phyloP scores from a whole-genome alignment of 2,113 vertebrate genomes.

The Gopherus evgoodei region DNA sequence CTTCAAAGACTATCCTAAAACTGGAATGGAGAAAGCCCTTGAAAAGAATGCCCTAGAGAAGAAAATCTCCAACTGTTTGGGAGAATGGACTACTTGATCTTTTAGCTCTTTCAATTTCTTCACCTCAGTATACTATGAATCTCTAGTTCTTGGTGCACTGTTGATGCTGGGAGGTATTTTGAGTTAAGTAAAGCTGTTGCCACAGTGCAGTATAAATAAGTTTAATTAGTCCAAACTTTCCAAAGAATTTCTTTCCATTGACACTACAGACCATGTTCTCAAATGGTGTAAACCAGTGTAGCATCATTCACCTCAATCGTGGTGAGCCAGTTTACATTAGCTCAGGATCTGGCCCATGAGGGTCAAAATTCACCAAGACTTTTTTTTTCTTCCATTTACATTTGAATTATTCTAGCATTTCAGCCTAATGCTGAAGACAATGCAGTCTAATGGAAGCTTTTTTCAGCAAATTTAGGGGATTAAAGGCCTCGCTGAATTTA shows the following conservation, averaged over 20 bases:
- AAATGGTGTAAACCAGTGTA: background rate
- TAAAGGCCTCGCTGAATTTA: slow-evolving; percentile 46
- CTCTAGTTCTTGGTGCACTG: background rate
- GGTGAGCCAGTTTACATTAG: background rate
- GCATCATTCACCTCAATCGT: background rate
- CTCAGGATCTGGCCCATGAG: background rate
- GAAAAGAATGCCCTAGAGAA: background rate
- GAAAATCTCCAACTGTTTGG: background rate
- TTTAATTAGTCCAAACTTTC: slow-evolving; percentile 6
- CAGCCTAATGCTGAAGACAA: background rate
- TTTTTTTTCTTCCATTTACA: background rate
- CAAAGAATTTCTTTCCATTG: background rate
- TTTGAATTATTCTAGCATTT: background rate
- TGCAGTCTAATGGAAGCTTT: slow-evolving; percentile 1
- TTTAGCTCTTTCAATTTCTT: background rate
- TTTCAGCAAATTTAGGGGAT: slow-evolving; percentile 19
- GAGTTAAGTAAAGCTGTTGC: background rate
- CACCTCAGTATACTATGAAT: slow-evolving; percentile 17
- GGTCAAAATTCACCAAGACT: background rate
- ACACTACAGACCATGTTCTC: background rate
- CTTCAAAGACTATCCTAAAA: background rate
- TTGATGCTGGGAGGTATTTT: background rate
- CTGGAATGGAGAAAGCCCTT: background rate
- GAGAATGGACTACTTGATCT: background rate
- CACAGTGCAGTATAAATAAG: background rate